Conservation (phyloP, 53 echinoderm and acorn worm genomes). For the Zoroaster sp. region DNA sequence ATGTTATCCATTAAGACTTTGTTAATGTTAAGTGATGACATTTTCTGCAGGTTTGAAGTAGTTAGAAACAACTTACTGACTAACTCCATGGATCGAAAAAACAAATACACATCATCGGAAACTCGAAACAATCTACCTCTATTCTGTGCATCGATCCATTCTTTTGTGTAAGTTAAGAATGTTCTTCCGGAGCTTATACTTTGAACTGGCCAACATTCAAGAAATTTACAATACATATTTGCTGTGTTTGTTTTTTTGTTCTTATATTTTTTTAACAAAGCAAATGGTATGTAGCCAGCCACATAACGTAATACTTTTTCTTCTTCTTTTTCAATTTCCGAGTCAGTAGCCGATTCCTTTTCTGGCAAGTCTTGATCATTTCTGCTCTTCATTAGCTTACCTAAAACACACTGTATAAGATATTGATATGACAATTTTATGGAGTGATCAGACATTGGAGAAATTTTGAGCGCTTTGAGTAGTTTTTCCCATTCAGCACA, state of each 20-base stretch:
- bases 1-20: too few species aligned
- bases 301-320: slow-evolving; percentile 18
- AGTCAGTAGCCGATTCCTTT: too few species aligned
- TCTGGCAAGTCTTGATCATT: too few species aligned
- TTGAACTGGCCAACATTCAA: not conserved
- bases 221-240: not conserved
- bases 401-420: too few species aligned
- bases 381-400: too few species aligned
- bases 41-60: too few species aligned
- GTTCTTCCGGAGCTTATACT: not conserved
- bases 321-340: not conserved
- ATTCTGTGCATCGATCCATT: slow-evolving; percentile 8
- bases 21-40: too few species aligned
- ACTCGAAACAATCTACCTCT: slow-evolving; percentile 23
- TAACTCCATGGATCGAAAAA: not conserved
- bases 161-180: slow-evolving; percentile 21
- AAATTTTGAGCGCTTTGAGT: not conserved
- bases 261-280: not conserved
- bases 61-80: too few species aligned
- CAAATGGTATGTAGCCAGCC: slow-evolving; percentile 12
- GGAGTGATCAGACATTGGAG: not conserved
- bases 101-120: not conserved
- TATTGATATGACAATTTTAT: too few species aligned
- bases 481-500: not conserved
- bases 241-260: not conserved